Evolutionary conservation across 2,888 invertebrate species (phyloP).

Genomic region (Dryobota labecula): DNA sequence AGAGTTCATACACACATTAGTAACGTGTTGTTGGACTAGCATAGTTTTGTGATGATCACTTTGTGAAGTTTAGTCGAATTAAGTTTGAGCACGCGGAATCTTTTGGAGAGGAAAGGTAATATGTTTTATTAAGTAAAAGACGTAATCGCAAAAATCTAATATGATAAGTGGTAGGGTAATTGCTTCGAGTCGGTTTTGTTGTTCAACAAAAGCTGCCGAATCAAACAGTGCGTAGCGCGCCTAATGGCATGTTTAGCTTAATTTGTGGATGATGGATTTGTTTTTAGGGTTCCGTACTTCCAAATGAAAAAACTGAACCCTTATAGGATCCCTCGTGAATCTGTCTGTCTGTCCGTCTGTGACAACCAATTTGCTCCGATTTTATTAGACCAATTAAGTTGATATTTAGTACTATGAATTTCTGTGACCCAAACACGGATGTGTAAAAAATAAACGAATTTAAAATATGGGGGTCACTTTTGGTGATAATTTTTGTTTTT

Average conservation of each 20-base stretch:
- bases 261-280: background rate
- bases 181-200: background rate
- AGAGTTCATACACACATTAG: slow-evolving; percentile 51
- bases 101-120: slow-evolving; percentile 1
- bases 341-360: too few species aligned
- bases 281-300: too few species aligned
- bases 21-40: slow-evolving; percentile 2
- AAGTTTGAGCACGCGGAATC: background rate
- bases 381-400: too few species aligned
- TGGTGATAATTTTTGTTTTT: too few species aligned
- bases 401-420: too few species aligned
- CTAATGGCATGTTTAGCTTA: background rate
- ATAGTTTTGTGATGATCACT: slow-evolving; percentile 15
- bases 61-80: slow-evolving; percentile 19
- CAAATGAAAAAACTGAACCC: too few species aligned
- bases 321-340: too few species aligned
- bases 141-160: background rate
- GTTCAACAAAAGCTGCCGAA: background rate
- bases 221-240: background rate
- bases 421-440: too few species aligned
- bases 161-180: background rate
- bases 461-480: too few species aligned
- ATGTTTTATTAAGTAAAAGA: background rate
- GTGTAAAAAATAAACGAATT: too few species aligned
- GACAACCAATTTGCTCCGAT: too few species aligned